These are phyloP conservation scores for Colaptes auratus DNA, from an alignment of 2,113 vertebrate genomes.

Conservation along the genomic window DNA sequence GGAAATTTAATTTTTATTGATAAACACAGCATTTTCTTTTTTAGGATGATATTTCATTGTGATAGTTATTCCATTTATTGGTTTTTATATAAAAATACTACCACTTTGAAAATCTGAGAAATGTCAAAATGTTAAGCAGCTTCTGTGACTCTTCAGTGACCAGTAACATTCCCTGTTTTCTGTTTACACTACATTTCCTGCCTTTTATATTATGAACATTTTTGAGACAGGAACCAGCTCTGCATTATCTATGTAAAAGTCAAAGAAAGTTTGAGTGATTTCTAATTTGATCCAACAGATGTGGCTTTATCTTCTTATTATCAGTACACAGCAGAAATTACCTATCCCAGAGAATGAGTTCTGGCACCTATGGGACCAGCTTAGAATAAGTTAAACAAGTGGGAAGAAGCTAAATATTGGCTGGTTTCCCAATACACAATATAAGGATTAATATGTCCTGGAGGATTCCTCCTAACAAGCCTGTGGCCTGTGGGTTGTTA, in stretches of 20 bases:
- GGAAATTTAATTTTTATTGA: neutral
- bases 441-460: neutral
- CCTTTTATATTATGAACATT: neutral
- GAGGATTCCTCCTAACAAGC: neutral
- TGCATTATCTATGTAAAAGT: neutral
- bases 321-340: fast-evolving
- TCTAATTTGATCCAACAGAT: neutral
- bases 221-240: neutral
- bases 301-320: fast-evolving
- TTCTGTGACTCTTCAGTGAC: neutral
- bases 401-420: neutral
- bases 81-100: too few relatives aligned
- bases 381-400: neutral
- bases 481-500: neutral
- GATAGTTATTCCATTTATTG: neutral
- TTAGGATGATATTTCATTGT: neutral
- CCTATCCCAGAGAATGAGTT: neutral
- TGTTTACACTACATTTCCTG: neutral
- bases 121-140: neutral
- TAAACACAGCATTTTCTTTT: neutral
- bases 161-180: neutral
- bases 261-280: neutral
- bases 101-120: neutral
- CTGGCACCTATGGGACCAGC: neutral
- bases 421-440: neutral